A percentile compares a stretch with the other conserved stretches of the same genome.
These are phyloP conservation scores for Baccha elongata DNA, from an alignment of 2,888 invertebrate genomes.

Conservation along the genomic window DNA sequence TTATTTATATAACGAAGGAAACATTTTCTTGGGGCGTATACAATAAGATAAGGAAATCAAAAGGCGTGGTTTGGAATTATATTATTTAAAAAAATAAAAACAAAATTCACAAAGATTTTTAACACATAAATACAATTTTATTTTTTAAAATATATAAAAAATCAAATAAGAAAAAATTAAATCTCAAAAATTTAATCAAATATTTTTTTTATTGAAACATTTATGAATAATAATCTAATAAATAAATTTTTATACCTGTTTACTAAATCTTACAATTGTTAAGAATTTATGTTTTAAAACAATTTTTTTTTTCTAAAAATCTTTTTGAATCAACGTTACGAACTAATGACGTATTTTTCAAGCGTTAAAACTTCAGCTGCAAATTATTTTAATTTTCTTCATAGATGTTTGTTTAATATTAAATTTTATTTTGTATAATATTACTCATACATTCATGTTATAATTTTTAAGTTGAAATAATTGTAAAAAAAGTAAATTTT, in stretches of 20 bases:
- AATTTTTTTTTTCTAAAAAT: background rate
- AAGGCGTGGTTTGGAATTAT: slow-evolving; percentile 65
- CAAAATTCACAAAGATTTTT: slow-evolving; percentile 15
- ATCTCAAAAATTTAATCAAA: too few relatives aligned
- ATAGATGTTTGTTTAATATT: slow-evolving; percentile 35
- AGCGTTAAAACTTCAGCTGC: slow-evolving; percentile 52
- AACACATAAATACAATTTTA: background rate
- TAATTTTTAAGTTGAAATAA: slow-evolving; percentile 27
- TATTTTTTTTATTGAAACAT: too few relatives aligned
- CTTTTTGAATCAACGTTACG: slow-evolving; percentile 4
- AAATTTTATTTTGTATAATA: slow-evolving; percentile 9
- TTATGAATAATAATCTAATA: too few relatives aligned
- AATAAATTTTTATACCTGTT: too few relatives aligned
- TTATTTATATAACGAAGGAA: slow-evolving; percentile 48
- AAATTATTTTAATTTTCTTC: slow-evolving; percentile 40
- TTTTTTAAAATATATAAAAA: too few relatives aligned
- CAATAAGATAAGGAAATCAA: slow-evolving; percentile 54
- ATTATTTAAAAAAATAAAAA: background rate
- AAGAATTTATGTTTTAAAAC: too few relatives aligned
- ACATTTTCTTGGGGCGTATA: background rate
- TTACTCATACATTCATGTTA: slow-evolving; percentile 26
- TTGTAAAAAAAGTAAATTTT: slow-evolving; percentile 44
- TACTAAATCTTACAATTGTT: too few relatives aligned
- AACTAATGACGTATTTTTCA: slow-evolving; percentile 55
- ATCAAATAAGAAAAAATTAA: too few relatives aligned